Evolutionary conservation across 2,888 invertebrate species (phyloP).

Genomic region (Hemithea aestivaria): DNA sequence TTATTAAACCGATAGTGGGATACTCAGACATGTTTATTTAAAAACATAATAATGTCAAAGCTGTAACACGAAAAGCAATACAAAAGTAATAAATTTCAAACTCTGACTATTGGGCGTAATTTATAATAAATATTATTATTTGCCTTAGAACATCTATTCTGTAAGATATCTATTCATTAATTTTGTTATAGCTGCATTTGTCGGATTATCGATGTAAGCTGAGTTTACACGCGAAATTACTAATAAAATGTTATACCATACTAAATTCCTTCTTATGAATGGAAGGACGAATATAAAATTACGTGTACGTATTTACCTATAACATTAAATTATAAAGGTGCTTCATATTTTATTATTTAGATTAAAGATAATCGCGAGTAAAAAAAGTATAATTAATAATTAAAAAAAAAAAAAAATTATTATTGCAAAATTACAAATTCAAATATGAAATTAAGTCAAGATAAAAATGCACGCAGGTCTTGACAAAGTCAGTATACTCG

Average conservation of each 20-base stretch:
- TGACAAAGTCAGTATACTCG: too few species aligned
- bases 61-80: constrained; percentile 28
- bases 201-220: constrained; percentile 29
- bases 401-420: too few species aligned
- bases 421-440: too few species aligned
- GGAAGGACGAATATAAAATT: neutral
- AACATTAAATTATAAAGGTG: too few species aligned
- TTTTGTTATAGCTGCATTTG: constrained; percentile 44
- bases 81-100: constrained; percentile 33
- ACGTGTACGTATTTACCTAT: neutral
- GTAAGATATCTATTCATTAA: constrained; percentile 35
- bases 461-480: too few species aligned
- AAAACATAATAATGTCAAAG: constrained; percentile 29
- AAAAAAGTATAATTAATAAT: too few species aligned
- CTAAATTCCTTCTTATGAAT: constrained; percentile 1
- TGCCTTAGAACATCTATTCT: constrained; percentile 31
- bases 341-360: too few species aligned
- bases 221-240: constrained; percentile 9
- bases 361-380: too few species aligned
- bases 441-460: too few species aligned
- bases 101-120: constrained; percentile 32
- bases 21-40: constrained; percentile 4
- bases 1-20: too few species aligned
- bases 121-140: constrained; percentile 43
- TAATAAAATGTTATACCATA: constrained; percentile 2